Evolutionary conservation across 1,140 invertebrate genomes (phyloP), one percentile per base, ranked within the genome.

Genomic region (Chironomus tepperi): DNA sequence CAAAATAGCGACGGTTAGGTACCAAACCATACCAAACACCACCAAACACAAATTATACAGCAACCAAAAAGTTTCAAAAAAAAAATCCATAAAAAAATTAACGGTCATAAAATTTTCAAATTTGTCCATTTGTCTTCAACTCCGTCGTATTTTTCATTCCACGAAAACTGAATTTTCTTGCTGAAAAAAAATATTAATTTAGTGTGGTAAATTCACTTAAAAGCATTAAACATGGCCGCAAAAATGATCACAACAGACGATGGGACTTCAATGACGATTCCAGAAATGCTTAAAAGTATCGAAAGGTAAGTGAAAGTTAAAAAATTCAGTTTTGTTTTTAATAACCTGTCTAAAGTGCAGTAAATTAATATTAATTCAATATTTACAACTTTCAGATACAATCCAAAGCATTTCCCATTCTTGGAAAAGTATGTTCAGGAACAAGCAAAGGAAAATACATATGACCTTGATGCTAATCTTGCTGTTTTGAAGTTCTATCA

Each of bases 401-500:
- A 98, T 84, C 96, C 96, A 72, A 93, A 96, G 74, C 97, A 98
- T 85, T 84, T 98, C 16, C 86, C 88, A 74, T 93, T 91, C 15
- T 84, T 99, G 74, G 95, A 98, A 82, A 86, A 91, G 76, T 98
- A 98, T 84, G 93, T 98, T 7, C 91, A 96, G 80, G 89, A 95
- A 78, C 96, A 98, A 83, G 92, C 93, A 0, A 87, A 88, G 76
- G 96, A 98, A 81, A 98, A 98, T 83, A 89, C 91, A 2, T 98
- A 99, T 79, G 96, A 98, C 82, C 84, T 98, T 77, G 97, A 98
- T 84, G 96, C 96, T 1, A 98, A 98, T 83, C 84, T 98, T 72
- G 95, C 96, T 43, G 92, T 98, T 18, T 83, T 93, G 7, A 94
- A 95, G 81, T 83, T 94, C 34, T 98, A 98, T 80, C 96, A 98